A percentile compares a stretch with the other conserved stretches of the same genome.
Conservation (phyloP, 2,888 invertebrate species). For the Elysia crispata region DNA sequence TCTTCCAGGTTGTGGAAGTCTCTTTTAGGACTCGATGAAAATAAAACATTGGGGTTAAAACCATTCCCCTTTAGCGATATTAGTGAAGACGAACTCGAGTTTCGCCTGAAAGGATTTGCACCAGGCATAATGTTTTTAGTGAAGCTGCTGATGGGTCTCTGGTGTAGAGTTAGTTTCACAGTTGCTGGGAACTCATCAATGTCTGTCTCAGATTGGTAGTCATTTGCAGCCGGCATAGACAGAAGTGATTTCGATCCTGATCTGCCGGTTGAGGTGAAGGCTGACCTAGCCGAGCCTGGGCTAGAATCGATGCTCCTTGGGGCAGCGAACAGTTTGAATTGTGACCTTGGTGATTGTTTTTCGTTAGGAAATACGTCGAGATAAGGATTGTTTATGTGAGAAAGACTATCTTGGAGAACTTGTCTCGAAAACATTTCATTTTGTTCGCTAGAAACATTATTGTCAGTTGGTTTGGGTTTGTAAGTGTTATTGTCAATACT, state of each 20-base stretch:
- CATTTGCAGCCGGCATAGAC: not conserved
- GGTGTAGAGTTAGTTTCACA: slow-evolving; percentile 21
- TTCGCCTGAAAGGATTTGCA: not conserved
- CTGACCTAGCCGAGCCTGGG: slow-evolving; percentile 32
- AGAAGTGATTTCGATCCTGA: not conserved
- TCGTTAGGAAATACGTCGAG: too few species aligned
- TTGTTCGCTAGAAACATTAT: too few species aligned
- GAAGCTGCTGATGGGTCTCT: slow-evolving; percentile 34
- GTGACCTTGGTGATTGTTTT: too few species aligned
- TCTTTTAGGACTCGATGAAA: not conserved
- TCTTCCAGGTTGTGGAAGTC: not conserved
- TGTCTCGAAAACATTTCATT: too few species aligned
- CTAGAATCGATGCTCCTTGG: slow-evolving; percentile 24
- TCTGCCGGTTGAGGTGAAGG: slow-evolving; percentile 5
- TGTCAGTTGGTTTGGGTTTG: too few species aligned
- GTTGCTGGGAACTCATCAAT: slow-evolving; percentile 21
- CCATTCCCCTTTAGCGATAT: too few species aligned
- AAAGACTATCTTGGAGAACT: too few species aligned
- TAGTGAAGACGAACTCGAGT: not conserved
- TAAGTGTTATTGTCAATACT: too few species aligned
- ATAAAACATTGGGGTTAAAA: not conserved
- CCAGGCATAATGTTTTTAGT: not conserved
- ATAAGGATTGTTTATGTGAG: too few species aligned
- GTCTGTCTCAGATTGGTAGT: slow-evolving; percentile 30
- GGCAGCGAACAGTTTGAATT: too few species aligned